These are phyloP conservation scores for Phaethon lepturus DNA, from an alignment of 2,113 vertebrate species.

Conservation along the genomic window DNA sequence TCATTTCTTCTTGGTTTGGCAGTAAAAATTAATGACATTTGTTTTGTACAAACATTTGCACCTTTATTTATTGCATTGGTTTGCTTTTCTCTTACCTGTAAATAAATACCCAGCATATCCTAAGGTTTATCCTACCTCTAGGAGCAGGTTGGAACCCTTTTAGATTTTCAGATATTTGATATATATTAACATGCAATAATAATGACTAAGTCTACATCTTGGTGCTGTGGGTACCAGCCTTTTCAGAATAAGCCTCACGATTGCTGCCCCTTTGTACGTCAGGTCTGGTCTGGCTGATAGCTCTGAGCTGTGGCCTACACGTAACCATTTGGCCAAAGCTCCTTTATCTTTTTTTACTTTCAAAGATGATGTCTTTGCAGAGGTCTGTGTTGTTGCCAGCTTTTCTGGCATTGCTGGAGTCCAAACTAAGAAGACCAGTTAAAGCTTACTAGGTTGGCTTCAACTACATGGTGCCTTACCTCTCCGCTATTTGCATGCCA, in stretches of 20 bases:
- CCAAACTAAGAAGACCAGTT: not conserved
- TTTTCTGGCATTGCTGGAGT: not conserved
- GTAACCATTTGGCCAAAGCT: not conserved
- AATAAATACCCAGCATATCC: not conserved
- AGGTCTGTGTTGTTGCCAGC: not conserved
- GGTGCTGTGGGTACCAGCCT: not conserved
- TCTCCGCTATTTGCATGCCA: not conserved
- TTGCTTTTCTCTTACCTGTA: not conserved
- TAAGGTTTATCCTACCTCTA: not conserved
- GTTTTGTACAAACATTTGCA: not conserved
- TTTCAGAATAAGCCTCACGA: not conserved
- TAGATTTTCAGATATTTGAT: not conserved
- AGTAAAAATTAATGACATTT: not conserved
- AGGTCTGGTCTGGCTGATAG: not conserved
- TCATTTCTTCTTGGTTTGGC: not conserved
- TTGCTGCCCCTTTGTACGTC: not conserved
- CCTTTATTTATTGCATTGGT: not conserved
- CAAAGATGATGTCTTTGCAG: not conserved
- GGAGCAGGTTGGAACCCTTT: not conserved
- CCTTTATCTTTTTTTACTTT: not conserved
- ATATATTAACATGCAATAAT: not conserved
- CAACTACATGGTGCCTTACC: accelerated
- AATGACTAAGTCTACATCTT: not conserved
- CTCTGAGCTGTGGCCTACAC: accelerated
- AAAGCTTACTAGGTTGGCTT: not conserved